These are phyloP conservation scores for Todiramphus saurophagus DNA, from an alignment of 2,113 vertebrate species.

Conservation along the genomic window DNA sequence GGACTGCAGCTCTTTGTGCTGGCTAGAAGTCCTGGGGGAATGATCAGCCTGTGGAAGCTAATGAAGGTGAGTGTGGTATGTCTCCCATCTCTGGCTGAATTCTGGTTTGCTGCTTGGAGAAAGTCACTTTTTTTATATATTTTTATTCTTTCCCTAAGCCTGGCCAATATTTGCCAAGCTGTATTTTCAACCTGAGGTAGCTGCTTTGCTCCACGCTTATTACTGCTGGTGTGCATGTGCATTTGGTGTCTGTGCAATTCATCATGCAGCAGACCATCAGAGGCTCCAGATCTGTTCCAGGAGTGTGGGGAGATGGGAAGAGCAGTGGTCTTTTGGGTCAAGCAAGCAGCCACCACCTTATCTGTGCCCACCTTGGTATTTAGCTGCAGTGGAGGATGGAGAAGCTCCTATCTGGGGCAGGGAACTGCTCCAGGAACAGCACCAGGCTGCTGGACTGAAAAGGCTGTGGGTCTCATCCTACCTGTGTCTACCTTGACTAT, in stretches of 20 bases:
- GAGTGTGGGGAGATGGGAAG: not conserved
- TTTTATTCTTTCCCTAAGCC: not conserved
- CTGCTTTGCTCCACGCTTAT: not conserved
- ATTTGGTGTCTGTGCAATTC: not conserved
- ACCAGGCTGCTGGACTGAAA: not conserved
- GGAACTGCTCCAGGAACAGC: not conserved
- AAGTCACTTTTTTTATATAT: not conserved
- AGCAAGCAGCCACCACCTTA: not conserved
- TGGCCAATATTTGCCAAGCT: not conserved
- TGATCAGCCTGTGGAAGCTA: not conserved
- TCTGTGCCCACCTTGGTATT: not conserved
- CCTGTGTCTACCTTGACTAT: not conserved
- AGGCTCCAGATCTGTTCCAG: not conserved
- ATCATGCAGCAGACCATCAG: fast-evolving
- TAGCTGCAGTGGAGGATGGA: not conserved
- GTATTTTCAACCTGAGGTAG: not conserved
- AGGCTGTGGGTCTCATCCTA: not conserved
- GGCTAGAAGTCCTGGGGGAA: not conserved
- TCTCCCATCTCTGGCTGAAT: not conserved
- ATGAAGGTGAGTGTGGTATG: fast-evolving
- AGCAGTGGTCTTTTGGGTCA: not conserved
- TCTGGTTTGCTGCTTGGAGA: not conserved
- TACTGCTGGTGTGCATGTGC: not conserved
- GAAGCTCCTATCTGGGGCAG: not conserved
- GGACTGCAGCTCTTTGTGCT: not conserved